Evolutionary conservation across 2,888 invertebrate genomes (phyloP).

Genomic region (Sicus ferrugineus): DNA sequence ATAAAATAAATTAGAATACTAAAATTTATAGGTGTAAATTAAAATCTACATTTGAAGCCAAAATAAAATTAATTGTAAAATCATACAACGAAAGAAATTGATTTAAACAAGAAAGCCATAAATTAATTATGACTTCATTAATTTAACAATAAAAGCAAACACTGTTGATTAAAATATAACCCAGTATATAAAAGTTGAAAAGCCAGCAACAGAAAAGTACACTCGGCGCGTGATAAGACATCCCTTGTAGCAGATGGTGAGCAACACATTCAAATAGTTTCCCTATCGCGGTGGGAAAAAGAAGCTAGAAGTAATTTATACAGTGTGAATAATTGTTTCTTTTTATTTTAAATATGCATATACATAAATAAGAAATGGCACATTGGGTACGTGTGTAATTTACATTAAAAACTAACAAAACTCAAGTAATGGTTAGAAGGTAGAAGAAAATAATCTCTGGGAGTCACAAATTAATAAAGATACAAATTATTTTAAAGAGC

Average conservation of each 20-base stretch:
- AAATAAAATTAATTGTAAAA: not conserved
- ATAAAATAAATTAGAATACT: not conserved
- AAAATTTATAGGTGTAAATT: not conserved
- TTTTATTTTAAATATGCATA: no score
- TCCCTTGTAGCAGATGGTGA: constrained; percentile 42
- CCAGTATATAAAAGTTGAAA: no score
- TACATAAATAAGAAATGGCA: no score
- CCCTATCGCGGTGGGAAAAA: constrained; percentile 47
- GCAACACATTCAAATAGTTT: constrained; percentile 54
- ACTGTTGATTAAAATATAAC: no score
- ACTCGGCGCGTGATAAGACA: constrained; percentile 34
- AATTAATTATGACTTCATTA: no score
- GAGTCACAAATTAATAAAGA: no score
- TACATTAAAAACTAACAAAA: constrained; percentile 1
- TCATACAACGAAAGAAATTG: not conserved
- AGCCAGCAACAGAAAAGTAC: constrained; percentile 37
- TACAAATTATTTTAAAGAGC: no score
- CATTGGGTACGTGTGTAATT: not conserved
- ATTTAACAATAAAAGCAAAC: no score
- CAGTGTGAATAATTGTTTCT: not conserved
- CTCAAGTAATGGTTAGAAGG: constrained; percentile 7
- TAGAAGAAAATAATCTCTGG: not conserved
- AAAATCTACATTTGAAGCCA: not conserved
- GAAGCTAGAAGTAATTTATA: constrained; percentile 2
- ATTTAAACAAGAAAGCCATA: not conserved